Conservation (phyloP, 2,888 invertebrate species). For the Yponomeuta plumbellus region DNA sequence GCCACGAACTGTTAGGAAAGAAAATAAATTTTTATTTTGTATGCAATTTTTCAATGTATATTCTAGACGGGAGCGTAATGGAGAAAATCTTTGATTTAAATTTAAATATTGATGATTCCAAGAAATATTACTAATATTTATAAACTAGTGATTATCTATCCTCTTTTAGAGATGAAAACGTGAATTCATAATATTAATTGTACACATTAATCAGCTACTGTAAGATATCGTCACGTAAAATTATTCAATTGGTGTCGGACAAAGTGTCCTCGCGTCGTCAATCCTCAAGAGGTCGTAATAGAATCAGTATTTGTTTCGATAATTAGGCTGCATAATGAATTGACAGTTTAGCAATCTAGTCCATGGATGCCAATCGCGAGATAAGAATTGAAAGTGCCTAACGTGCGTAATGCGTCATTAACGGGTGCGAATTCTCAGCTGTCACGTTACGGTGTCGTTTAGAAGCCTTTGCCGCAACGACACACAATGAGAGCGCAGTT, state of each 20-base stretch:
- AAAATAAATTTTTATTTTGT: constrained; percentile 19
- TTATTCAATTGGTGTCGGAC: background rate
- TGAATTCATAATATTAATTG: no score
- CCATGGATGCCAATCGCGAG: constrained; percentile 24
- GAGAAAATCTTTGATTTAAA: no score
- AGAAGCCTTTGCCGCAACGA: constrained; percentile 24
- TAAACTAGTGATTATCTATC: no score
- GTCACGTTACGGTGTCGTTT: constrained; percentile 36
- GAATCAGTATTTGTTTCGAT: background rate
- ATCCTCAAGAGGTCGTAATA: background rate
- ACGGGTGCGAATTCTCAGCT: constrained; percentile 36
- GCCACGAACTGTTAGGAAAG: constrained; percentile 68
- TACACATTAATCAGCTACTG: no score
- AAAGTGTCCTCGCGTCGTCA: background rate
- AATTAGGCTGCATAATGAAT: background rate
- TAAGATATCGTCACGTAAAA: no score
- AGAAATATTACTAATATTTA: no score
- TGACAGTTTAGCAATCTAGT: background rate
- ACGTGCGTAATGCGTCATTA: constrained; percentile 37
- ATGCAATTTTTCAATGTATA: background rate
- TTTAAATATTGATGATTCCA: no score
- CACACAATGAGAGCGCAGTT: constrained; percentile 43
- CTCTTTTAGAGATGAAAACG: no score
- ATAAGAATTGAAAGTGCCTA: constrained; percentile 39
- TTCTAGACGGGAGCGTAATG: no score